A percentile compares a stretch with the other conserved stretches of the same genome.
Evolutionary conservation across 2,888 invertebrate genomes (phyloP).

Genomic region (Rhorus exstirpatorius): DNA sequence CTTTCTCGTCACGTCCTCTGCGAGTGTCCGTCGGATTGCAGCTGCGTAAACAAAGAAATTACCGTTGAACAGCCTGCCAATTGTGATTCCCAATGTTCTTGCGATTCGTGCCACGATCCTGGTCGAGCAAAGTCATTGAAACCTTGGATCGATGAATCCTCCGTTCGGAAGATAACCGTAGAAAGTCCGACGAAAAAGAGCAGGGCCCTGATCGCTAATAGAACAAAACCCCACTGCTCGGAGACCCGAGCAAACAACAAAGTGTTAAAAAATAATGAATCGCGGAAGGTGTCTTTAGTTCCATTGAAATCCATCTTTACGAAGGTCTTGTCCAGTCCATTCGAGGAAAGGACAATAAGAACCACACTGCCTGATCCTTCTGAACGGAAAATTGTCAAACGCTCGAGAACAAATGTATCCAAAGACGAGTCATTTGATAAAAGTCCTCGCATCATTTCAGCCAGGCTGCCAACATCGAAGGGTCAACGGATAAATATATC

Average conservation of each 20-base stretch:
- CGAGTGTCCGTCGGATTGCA: conserved; percentile 54
- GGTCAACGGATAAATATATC: conserved; percentile 64
- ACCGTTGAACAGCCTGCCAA: neutral
- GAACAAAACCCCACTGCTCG: neutral
- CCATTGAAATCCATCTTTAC: conserved; percentile 35
- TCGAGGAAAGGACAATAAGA: neutral
- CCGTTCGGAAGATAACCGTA: neutral
- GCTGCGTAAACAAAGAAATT: conserved; percentile 42
- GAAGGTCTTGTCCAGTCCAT: conserved; percentile 30
- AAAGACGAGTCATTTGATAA: conserved; percentile 1
- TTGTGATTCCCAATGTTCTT: conserved; percentile 52
- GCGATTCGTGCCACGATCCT: conserved; percentile 15
- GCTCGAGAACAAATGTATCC: neutral
- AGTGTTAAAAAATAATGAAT: neutral
- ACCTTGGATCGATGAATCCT: neutral
- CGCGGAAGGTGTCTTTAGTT: conserved; percentile 14
- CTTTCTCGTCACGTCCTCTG: conserved; percentile 5
- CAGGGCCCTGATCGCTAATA: neutral
- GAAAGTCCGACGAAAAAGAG: neutral
- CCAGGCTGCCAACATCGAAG: conserved; percentile 35
- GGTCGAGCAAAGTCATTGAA: neutral
- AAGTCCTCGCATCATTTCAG: conserved; percentile 28
- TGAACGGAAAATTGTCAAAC: neutral
- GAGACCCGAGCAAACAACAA: neutral
- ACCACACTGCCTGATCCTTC: neutral